Evolutionary conservation across 2,113 vertebrate genomes (phyloP).

Genomic region (Columbina picui): DNA sequence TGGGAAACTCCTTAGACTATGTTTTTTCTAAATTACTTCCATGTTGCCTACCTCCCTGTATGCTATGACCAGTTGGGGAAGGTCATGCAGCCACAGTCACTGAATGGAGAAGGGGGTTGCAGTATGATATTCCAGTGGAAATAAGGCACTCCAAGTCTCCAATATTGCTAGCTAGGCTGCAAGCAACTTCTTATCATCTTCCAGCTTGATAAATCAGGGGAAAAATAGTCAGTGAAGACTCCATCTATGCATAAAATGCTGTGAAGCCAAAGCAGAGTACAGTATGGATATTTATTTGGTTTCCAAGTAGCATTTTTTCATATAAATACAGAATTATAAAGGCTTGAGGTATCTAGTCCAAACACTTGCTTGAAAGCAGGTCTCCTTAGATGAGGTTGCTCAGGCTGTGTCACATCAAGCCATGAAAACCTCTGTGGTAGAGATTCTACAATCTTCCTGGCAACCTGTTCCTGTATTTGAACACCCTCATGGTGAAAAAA

Average conservation of each 20-base stretch:
- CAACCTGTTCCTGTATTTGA: neutral
- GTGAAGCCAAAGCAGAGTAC: neutral
- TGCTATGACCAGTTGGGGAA: neutral
- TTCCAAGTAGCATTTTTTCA: neutral
- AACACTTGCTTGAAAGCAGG: neutral
- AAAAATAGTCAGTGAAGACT: neutral
- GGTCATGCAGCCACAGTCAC: neutral
- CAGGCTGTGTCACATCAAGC: neutral
- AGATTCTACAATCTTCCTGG: neutral
- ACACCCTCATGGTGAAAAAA: neutral
- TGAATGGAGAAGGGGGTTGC: fast-evolving
- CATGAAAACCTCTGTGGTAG: neutral
- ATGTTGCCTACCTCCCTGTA: neutral
- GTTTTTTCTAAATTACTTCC: neutral
- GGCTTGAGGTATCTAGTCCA: neutral
- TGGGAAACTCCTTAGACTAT: neutral
- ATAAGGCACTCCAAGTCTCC: neutral
- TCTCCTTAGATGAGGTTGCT: neutral
- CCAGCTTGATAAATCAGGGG: neutral
- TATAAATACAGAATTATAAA: neutral
- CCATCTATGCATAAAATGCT: neutral
- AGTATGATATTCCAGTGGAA: neutral
- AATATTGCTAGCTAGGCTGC: neutral
- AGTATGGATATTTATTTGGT: neutral
- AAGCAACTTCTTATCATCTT: neutral